Evolutionary conservation across 2,113 vertebrate species (phyloP).

Genomic region (Danionella cerebrum): DNA sequence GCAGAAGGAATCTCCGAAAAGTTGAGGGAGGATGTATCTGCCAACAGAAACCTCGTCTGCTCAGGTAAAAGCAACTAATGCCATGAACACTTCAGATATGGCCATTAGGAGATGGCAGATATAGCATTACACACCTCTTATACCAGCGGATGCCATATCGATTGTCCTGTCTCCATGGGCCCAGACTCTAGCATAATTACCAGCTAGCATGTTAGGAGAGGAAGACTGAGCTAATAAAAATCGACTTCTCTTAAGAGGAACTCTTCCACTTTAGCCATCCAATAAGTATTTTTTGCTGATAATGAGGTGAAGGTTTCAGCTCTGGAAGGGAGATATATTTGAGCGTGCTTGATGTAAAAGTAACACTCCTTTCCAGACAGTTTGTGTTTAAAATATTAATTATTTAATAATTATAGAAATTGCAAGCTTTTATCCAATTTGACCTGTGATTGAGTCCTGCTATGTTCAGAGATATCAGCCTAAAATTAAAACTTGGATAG

Average conservation of each 20-base stretch:
- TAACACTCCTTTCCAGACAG: too few species aligned
- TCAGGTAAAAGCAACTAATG: constrained; percentile 46
- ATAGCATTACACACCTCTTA: constrained; percentile 58
- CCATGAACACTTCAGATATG: constrained; percentile 56
- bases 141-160: constrained; percentile 49
- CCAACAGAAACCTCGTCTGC: neutral
- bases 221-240: constrained; percentile 14
- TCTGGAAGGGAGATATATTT: neutral
- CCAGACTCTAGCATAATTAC: constrained; percentile 24
- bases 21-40: neutral
- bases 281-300: neutral
- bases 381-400: too few species aligned
- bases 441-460: too few species aligned
- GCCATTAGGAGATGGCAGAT: constrained; percentile 61
- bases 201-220: constrained; percentile 14
- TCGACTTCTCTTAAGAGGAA: constrained; percentile 9
- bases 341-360: too few species aligned
- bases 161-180: constrained; percentile 50
- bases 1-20: constrained; percentile 34
- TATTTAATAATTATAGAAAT: too few species aligned
- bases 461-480: too few species aligned
- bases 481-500: too few species aligned
- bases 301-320: neutral
- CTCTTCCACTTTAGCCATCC: neutral
- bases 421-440: too few species aligned